phyloP scores from a whole-genome alignment of 2,888 invertebrate species.

The Heliconius cydno region DNA sequence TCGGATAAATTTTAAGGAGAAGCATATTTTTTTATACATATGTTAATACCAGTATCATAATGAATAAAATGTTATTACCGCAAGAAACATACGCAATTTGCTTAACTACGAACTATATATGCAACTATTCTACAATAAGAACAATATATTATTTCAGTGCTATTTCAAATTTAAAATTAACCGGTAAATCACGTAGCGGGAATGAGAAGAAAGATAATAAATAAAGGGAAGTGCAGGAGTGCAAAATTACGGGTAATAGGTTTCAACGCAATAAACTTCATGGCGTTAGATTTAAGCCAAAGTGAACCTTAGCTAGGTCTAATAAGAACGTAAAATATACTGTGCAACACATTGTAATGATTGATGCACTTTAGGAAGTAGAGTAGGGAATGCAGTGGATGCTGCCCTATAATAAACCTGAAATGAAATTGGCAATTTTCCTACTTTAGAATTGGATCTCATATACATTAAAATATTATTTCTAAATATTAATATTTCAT shows the following conservation, averaged over 20 bases:
- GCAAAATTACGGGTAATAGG: slow-evolving; percentile 48
- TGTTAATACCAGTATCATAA: not conserved
- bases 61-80: not conserved
- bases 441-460: not conserved
- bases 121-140: not conserved
- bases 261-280: slow-evolving; percentile 37
- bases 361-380: slow-evolving; percentile 12
- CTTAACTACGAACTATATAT: not conserved
- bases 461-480: slow-evolving; percentile 8
- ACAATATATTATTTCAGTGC: slow-evolving; percentile 23
- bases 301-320: slow-evolving; percentile 23
- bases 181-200: slow-evolving; percentile 61
- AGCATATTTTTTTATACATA: not conserved
- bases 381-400: slow-evolving; percentile 14
- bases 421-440: slow-evolving; percentile 5
- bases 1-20: not conserved
- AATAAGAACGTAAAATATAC: slow-evolving; percentile 9
- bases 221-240: slow-evolving; percentile 49
- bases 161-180: slow-evolving; percentile 54
- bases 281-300: slow-evolving; percentile 7
- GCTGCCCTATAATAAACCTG: not conserved
- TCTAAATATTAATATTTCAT: not conserved
- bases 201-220: slow-evolving; percentile 51
- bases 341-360: slow-evolving; percentile 6
- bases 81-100: not conserved